phyloP scores from a whole-genome alignment of 2,888 invertebrate genomes.

The Lasioglossum morio region DNA sequence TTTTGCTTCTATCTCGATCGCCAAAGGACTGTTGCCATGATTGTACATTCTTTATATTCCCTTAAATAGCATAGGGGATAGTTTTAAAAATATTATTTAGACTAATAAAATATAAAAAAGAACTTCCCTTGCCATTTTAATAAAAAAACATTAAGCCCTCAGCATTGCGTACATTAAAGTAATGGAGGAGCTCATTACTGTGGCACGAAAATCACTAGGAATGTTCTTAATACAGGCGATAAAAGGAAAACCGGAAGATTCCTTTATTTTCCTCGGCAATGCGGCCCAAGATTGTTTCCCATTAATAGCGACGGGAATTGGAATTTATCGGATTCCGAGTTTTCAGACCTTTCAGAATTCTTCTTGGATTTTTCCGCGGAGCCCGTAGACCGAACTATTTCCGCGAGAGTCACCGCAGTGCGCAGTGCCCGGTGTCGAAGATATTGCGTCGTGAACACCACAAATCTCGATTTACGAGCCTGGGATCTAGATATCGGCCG shows the following conservation, averaged over 20 bases:
- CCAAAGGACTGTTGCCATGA: no score
- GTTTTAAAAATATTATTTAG: no score
- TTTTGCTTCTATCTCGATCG: no score
- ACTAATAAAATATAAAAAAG: no score
- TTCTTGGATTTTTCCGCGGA: background rate
- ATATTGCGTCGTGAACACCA: constrained; percentile 44
- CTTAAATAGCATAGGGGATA: no score
- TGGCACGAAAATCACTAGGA: no score
- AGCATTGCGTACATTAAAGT: no score
- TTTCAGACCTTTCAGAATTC: background rate
- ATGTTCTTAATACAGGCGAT: background rate
- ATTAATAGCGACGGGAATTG: background rate
- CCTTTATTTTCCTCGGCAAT: background rate
- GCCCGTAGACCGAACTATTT: constrained; percentile 42
- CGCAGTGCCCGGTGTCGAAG: constrained; percentile 32
- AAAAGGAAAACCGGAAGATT: background rate
- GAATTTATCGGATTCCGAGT: background rate
- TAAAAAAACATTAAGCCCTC: no score
- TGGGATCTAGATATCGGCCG: constrained; percentile 50
- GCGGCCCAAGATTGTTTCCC: background rate
- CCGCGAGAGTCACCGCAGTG: constrained; percentile 46
- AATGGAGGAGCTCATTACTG: no score
- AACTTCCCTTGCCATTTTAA: no score
- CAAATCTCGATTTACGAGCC: constrained; percentile 62
- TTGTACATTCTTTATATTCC: no score